Percentiles rank a stretch among this genome's conserved stretches.
Evolutionary conservation across 2,113 vertebrate species (phyloP).

Genomic region (Leucosticte australis): DNA sequence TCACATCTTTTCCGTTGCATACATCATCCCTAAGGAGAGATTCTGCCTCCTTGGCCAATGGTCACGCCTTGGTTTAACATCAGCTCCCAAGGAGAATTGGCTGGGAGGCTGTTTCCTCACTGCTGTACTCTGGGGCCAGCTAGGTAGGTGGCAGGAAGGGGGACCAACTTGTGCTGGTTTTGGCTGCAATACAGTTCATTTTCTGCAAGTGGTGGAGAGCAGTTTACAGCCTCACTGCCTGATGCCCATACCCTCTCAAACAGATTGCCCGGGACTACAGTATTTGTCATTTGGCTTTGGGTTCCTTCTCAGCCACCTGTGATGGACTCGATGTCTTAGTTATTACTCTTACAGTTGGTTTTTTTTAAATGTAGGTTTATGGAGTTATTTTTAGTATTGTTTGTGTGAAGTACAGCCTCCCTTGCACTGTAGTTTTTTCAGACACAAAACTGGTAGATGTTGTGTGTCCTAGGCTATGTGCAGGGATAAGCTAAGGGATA

Average conservation of each 20-base stretch:
- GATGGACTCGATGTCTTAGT: not conserved
- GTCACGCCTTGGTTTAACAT: not conserved
- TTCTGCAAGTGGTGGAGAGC: not conserved
- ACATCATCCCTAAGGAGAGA: not conserved
- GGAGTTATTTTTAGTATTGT: not conserved
- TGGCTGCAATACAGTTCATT: not conserved
- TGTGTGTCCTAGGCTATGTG: fast-evolving
- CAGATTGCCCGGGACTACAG: not conserved
- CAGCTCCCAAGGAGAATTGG: not conserved
- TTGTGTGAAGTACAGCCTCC: not conserved
- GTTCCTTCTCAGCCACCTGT: not conserved
- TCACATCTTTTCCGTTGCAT: not conserved
- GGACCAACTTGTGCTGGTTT: not conserved
- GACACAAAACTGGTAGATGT: not conserved
- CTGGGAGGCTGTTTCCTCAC: not conserved
- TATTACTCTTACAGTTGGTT: not conserved
- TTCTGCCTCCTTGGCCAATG: not conserved
- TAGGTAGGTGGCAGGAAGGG: fast-evolving
- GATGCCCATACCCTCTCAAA: not conserved
- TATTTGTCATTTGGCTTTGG: not conserved
- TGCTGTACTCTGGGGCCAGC: not conserved
- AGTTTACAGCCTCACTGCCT: not conserved
- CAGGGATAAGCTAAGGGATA: not conserved
- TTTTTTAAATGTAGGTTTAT: not conserved
- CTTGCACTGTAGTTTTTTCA: not conserved